These are phyloP conservation scores for Tachyglossus aculeatus DNA, from an alignment of 2,797 vertebrate genomes.

Conservation along the genomic window DNA sequence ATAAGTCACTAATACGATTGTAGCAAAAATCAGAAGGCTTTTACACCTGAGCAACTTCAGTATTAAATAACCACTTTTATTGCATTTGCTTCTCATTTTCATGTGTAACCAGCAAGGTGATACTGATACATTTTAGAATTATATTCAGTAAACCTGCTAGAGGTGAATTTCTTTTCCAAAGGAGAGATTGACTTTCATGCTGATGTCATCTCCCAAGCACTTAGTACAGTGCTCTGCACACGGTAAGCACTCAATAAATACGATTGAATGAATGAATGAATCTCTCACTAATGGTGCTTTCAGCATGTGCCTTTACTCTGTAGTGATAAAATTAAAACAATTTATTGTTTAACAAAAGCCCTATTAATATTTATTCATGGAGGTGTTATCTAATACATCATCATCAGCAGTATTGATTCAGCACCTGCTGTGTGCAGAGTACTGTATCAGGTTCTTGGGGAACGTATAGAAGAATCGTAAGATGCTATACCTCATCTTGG, in stretches of 20 bases:
- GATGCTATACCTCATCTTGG: too few species aligned
- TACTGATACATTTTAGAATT: neutral
- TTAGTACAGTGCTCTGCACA: neutral
- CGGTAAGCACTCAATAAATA: too few species aligned
- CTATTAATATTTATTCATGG: neutral
- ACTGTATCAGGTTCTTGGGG: too few species aligned
- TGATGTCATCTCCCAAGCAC: neutral
- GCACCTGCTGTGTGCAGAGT: too few species aligned
- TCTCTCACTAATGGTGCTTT: too few species aligned
- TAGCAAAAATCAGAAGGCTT: neutral
- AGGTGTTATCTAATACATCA: neutral
- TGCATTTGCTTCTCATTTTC: too few species aligned
- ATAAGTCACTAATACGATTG: neutral
- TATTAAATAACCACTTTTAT: constrained; percentile 5
- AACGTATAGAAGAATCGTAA: too few species aligned
- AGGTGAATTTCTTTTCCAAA: neutral
- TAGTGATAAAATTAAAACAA: fast-evolving
- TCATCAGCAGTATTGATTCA: too few species aligned
- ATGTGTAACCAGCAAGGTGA: neutral
- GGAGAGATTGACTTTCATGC: neutral
- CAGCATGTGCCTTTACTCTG: too few species aligned
- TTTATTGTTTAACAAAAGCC: neutral
- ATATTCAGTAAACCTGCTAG: constrained; percentile 6
- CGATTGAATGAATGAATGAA: too few species aligned
- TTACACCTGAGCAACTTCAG: constrained; percentile 3